phyloP scores from a whole-genome alignment of 2,888 invertebrate genomes.

The Calliscelio sp. region DNA sequence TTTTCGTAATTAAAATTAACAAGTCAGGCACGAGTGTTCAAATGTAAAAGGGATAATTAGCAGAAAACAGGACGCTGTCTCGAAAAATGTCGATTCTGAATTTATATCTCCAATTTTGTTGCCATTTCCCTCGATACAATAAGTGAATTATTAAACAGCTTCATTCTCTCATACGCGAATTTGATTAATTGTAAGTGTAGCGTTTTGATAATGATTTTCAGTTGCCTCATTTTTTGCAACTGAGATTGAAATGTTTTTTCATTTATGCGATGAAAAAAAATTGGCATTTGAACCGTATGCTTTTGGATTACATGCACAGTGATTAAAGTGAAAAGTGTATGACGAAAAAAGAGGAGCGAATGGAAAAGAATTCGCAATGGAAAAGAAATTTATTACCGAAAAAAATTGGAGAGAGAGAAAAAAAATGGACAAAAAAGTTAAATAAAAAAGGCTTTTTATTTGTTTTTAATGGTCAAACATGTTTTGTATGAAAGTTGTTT shows the following conservation, averaged over 20 bases:
- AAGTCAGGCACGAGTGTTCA: slow-evolving; percentile 1
- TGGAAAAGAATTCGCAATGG: slow-evolving; percentile 1
- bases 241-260: slow-evolving; percentile 34
- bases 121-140: too few species aligned
- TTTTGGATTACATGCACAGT: slow-evolving; percentile 31
- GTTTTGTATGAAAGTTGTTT: slow-evolving; percentile 4
- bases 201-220: too few species aligned
- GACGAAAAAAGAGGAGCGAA: not conserved
- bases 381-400: not conserved
- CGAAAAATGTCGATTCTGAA: too few species aligned
- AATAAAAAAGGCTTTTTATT: slow-evolving; percentile 4
- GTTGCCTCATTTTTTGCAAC: not conserved
- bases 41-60: slow-evolving; percentile 28
- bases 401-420: not conserved
- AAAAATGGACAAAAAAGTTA: not conserved
- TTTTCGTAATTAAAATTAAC: slow-evolving; percentile 57
- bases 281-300: slow-evolving; percentile 9
- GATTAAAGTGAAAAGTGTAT: slow-evolving; percentile 31
- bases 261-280: slow-evolving; percentile 23
- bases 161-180: too few species aligned
- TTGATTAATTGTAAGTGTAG: too few species aligned
- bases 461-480: slow-evolving; percentile 4
- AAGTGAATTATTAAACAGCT: too few species aligned
- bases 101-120: too few species aligned
- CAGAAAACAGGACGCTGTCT: too few species aligned